Evolutionary conservation across 2,113 vertebrate species (phyloP).

Genomic region (Petrocephalus zakoni): DNA sequence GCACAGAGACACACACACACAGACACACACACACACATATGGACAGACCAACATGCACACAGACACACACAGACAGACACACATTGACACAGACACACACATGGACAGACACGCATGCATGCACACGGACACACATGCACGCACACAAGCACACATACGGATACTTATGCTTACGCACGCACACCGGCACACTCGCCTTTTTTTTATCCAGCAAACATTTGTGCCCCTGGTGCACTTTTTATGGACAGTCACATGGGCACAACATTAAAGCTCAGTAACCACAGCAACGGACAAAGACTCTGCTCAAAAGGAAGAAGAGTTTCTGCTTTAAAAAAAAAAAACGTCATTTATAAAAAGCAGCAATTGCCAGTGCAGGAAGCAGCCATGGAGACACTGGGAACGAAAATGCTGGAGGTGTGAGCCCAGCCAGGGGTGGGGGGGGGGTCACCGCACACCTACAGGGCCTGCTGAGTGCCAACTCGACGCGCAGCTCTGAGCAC

Average conservation of each 20-base stretch:
- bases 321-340: background rate
- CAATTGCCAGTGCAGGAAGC: background rate
- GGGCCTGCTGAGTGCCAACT: too few species aligned
- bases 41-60: too few species aligned
- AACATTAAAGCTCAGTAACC: slow-evolving; percentile 53
- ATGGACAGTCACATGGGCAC: slow-evolving; percentile 48
- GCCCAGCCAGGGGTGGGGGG: background rate
- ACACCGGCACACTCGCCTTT: slow-evolving; percentile 20
- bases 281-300: slow-evolving; percentile 54
- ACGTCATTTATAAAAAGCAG: background rate
- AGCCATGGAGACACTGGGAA: background rate
- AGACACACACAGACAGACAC: too few species aligned
- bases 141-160: too few species aligned
- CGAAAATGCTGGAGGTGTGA: background rate
- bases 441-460: too few species aligned
- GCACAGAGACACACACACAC: too few species aligned
- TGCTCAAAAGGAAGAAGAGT: slow-evolving; percentile 26
- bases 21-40: too few species aligned
- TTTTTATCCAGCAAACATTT: slow-evolving; percentile 25
- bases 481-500: too few species aligned
- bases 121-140: too few species aligned
- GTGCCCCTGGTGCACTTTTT: slow-evolving; percentile 37
- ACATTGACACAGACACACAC: too few species aligned
- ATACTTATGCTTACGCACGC: background rate
- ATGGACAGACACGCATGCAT: too few species aligned